Evolutionary conservation across 2,888 invertebrate genomes (phyloP).

Genomic region (Willowsia nigromaculata): DNA sequence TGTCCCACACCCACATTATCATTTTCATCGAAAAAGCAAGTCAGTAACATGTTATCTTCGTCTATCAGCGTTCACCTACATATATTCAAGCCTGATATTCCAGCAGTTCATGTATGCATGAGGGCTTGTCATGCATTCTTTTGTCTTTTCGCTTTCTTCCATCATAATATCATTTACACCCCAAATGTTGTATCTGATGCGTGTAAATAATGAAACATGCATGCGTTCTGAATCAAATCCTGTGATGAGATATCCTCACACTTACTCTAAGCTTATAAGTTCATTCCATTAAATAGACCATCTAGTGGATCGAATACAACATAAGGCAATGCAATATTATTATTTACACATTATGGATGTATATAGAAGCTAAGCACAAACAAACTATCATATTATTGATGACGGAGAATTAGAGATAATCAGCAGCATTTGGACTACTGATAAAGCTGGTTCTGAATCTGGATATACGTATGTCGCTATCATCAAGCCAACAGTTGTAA

Average conservation of each 20-base stretch:
- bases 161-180: not conserved
- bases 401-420: not conserved
- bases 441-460: not conserved
- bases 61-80: not conserved
- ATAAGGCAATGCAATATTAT: no score
- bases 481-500: not conserved
- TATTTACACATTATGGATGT: no score
- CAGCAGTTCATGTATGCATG: not conserved
- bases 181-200: not conserved
- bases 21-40: not conserved
- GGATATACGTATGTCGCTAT: not conserved
- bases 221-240: no score
- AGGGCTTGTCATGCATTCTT: not conserved
- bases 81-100: not conserved
- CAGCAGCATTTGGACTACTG: not conserved
- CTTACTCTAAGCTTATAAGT: no score
- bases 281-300: no score
- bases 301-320: no score
- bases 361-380: no score
- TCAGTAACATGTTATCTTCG: not conserved
- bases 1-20: constrained; percentile 15
- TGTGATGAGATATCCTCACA: no score
- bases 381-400: no score
- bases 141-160: not conserved
- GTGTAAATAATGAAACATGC: not conserved